Conservation (phyloP, 2,888 invertebrate genomes). For the Drosophila bunnanda region DNA sequence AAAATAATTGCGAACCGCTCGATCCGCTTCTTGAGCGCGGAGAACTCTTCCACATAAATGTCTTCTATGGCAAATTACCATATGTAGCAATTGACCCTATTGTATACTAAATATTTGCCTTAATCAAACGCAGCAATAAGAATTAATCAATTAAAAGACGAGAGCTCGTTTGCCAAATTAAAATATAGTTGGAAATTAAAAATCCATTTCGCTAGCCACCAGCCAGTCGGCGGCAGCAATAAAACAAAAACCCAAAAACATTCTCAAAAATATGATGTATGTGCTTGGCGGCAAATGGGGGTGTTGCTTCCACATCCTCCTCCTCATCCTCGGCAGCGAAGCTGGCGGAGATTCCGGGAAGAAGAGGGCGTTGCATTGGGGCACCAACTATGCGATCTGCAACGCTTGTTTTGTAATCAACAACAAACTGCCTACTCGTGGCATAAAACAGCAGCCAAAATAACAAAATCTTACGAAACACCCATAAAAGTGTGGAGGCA, state of each 20-base stretch:
- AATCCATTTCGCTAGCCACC: constrained; percentile 66
- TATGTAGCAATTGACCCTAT: constrained; percentile 78
- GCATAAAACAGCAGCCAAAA: constrained; percentile 69
- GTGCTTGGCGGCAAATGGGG: constrained; percentile 3
- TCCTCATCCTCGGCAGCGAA: constrained; percentile 8
- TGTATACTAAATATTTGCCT: constrained; percentile 74
- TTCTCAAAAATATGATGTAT: constrained; percentile 27
- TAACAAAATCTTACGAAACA: constrained; percentile 55
- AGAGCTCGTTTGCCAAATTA: constrained; percentile 74
- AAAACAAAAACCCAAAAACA: constrained; percentile 25
- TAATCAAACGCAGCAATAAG: constrained; percentile 73
- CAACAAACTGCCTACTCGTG: constrained; percentile 52
- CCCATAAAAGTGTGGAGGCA: constrained; percentile 34
- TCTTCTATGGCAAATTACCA: constrained; percentile 69
- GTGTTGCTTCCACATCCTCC: not conserved
- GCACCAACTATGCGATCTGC: constrained; percentile 40
- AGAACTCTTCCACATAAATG: constrained; percentile 41
- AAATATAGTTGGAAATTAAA: constrained; percentile 78
- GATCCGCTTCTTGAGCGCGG: constrained; percentile 12
- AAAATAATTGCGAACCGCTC: constrained; percentile 54
- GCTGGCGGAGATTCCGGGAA: constrained; percentile 25
- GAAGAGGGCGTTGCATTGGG: constrained; percentile 33
- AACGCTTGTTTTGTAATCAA: constrained; percentile 73
- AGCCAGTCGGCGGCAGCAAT: constrained; percentile 36
- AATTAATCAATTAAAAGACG: constrained; percentile 76